A percentile compares a stretch with the other conserved stretches of the same genome.
Conservation (phyloP, 92 coral and sea anemone genomes). For the Bergia puertoricense region DNA sequence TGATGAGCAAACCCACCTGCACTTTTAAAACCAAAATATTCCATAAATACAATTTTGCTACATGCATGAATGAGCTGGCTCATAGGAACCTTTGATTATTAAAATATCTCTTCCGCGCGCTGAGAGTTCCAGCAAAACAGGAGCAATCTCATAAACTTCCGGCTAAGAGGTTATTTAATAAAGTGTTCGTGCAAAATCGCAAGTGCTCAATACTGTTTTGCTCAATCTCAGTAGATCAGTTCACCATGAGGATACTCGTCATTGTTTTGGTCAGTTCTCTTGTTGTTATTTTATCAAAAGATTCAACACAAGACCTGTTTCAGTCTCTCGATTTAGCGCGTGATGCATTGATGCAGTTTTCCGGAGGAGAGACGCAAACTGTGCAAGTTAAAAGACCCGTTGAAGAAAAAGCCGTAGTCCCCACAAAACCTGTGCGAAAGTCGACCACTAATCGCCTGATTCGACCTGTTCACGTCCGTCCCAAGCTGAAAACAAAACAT, state of each 20-base stretch:
- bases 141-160: no score
- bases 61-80: no score
- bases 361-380: constrained; percentile 61
- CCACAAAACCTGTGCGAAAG: neutral
- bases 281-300: neutral
- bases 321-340: constrained; percentile 50
- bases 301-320: neutral
- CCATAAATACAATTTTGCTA: no score
- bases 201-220: no score
- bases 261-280: neutral
- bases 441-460: neutral
- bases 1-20: no score
- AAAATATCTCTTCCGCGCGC: no score
- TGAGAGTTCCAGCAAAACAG: no score
- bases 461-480: neutral
- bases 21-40: no score
- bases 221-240: neutral
- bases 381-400: constrained; percentile 61
- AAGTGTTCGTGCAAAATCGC: no score
- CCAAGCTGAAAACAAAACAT: neutral
- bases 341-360: constrained; percentile 56
- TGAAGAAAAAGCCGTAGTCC: constrained; percentile 1
- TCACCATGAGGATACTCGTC: neutral
- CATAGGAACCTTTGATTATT: no score
- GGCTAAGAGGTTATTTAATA: no score